A percentile compares a stretch with the other conserved stretches of the same genome.
These are phyloP conservation scores for Heliothis peltigera DNA, from an alignment of 2,888 invertebrate genomes.

Conservation along the genomic window DNA sequence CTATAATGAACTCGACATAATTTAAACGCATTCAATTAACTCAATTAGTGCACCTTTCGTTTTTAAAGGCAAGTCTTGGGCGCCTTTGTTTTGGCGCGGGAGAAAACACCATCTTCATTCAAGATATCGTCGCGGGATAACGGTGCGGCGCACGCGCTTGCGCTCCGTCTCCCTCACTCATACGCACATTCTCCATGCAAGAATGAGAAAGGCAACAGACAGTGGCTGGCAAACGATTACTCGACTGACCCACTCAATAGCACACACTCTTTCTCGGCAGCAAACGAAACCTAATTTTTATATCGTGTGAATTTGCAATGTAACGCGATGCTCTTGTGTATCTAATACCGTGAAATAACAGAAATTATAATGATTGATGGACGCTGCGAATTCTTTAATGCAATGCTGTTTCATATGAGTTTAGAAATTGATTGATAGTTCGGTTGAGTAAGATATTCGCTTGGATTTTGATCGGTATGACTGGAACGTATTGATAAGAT, in stretches of 20 bases:
- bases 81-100: slow-evolving; percentile 88
- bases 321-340: slow-evolving; percentile 71
- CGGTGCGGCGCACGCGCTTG: slow-evolving; percentile 85
- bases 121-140: slow-evolving; percentile 89
- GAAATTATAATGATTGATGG: slow-evolving; percentile 74
- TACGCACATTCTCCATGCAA: slow-evolving; percentile 7
- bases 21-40: slow-evolving; percentile 74
- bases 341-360: slow-evolving; percentile 80
- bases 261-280: slow-evolving; percentile 90
- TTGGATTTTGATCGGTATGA: slow-evolving; percentile 23
- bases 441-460: slow-evolving; percentile 24
- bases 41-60: slow-evolving; percentile 82
- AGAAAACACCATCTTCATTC: slow-evolving; percentile 90
- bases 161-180: slow-evolving; percentile 65
- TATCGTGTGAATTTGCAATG: slow-evolving; percentile 85
- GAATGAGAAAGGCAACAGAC: slow-evolving; percentile 76
- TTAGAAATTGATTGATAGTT: slow-evolving; percentile 46
- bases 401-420: slow-evolving; percentile 51
- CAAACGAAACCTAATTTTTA: slow-evolving; percentile 89
- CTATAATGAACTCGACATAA: slow-evolving; percentile 64
- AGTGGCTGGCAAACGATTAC: slow-evolving; percentile 85
- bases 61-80: slow-evolving; percentile 82
- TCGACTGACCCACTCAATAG: slow-evolving; percentile 89
- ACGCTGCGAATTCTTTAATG: slow-evolving; percentile 61
- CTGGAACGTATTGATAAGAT: slow-evolving; percentile 24